Base-by-base conservation (phyloP, 2,888 invertebrate genomes). In the Ectemnius continuus region DNA sequence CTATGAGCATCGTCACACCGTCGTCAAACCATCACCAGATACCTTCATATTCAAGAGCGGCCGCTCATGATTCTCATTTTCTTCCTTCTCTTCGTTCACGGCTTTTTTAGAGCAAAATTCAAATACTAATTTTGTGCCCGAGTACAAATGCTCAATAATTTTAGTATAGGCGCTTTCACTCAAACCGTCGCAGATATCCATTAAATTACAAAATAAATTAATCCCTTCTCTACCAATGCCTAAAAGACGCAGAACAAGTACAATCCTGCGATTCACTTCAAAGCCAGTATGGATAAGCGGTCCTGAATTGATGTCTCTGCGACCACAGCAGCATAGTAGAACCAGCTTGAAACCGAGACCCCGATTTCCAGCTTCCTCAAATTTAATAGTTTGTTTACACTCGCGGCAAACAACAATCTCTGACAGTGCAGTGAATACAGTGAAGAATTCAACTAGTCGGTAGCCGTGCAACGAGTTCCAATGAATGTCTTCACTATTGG, bases 1-100 rank as follows among this genome's bases (percentile, higher is more conserved):
- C 79, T 28, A 79, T 81, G 2, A 84, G 72, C 16, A 79, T 78
- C 47, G 81, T 75, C 47, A 80, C 78, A 64, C 84, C 82, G 82
- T 20, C 82, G 79, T 81, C 82, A 83, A 76, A 67, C 79, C 81
- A 78, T 85, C 84, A 58, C 83, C 82, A 18, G 80, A 85, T 57
- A 84, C 80, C 58, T 78, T 82, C 59, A 84, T 83, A 76, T 79
- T 60, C 6, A 67, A 18, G 11, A 60, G 60, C 28, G 73, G 67
- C 75, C 74, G 61, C 66, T 70, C 80, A 62, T 79, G 60, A 72
- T 84, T 56, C 52, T 68, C 60, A 71, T 80, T 82, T 62, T 79
- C 16, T 28, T 46, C 13, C 26, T 23, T 20, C 13, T 68, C 67
- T 48, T 61, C 61, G 36, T 61, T 13, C 4, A 57, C 61, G 23